A percentile compares a stretch with the other conserved stretches of the same genome.
These are phyloP conservation scores for Octodon degus DNA, from an alignment of 2,113 vertebrate species.

Conservation along the genomic window DNA sequence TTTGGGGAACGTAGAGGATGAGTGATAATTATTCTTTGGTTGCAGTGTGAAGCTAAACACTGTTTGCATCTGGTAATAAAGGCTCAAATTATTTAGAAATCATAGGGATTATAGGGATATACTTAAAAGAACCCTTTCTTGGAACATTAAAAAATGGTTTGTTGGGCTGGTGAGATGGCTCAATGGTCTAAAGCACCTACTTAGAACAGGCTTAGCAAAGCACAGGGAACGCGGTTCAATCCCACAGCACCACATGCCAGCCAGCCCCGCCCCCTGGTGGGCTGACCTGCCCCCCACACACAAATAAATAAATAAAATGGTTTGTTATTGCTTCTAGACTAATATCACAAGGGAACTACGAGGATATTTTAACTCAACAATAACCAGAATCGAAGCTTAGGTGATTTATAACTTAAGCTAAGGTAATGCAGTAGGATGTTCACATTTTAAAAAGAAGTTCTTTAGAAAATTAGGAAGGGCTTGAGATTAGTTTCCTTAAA, in stretches of 20 bases:
- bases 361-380: not conserved
- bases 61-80: not conserved
- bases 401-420: not conserved
- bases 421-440: not conserved
- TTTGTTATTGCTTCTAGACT: not conserved
- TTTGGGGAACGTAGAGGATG: not conserved
- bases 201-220: too few relatives aligned
- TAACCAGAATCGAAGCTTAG: not conserved
- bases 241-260: too few relatives aligned
- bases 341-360: not conserved
- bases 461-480: not conserved
- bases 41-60: not conserved
- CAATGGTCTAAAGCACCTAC: too few relatives aligned
- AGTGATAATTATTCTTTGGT: not conserved
- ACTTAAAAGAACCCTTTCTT: not conserved
- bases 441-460: not conserved
- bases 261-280: too few relatives aligned
- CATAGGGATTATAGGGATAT: not conserved
- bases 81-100: not conserved
- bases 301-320: too few relatives aligned
- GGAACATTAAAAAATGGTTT: not conserved
- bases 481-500: not conserved
- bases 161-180: too few relatives aligned
- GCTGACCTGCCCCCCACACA: too few relatives aligned
- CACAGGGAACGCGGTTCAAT: too few relatives aligned